A percentile compares a stretch with the other conserved stretches of the same genome.
Conservation (phyloP, 2,888 invertebrate genomes). For the Folsomia candida region DNA sequence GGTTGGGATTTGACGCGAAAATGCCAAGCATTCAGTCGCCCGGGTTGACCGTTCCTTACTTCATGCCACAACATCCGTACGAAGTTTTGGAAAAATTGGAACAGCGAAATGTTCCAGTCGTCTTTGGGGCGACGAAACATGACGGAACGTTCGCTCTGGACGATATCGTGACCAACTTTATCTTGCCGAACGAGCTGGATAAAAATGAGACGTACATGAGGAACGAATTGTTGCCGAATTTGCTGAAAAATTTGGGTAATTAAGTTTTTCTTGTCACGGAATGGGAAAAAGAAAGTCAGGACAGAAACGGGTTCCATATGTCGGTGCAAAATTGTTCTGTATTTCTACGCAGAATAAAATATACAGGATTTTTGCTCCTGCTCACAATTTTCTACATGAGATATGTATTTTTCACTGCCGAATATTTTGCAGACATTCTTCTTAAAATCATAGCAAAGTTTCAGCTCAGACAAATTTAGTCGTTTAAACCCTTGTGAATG, state of each 20-base stretch:
- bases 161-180: slow-evolving; percentile 18
- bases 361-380: too few relatives aligned
- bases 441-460: too few relatives aligned
- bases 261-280: neutral
- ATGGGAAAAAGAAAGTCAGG: too few relatives aligned
- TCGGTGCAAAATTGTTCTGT: too few relatives aligned
- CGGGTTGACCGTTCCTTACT: slow-evolving; percentile 7
- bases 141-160: slow-evolving; percentile 28
- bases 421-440: too few relatives aligned
- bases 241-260: slow-evolving; percentile 29
- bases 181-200: slow-evolving; percentile 13
- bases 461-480: too few relatives aligned
- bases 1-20: neutral
- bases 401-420: too few relatives aligned
- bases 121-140: neutral
- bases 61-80: slow-evolving; percentile 14
- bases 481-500: too few relatives aligned
- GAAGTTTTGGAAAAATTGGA: slow-evolving; percentile 11
- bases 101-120: slow-evolving; percentile 19
- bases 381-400: too few relatives aligned
- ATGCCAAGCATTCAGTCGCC: slow-evolving; percentile 6
- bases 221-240: slow-evolving; percentile 31
- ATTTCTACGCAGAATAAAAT: too few relatives aligned
- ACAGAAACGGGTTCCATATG: too few relatives aligned
- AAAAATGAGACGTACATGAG: slow-evolving; percentile 23